phyloP scores from a whole-genome alignment of 2,797 vertebrate species.

The Brachyrhaphis roseni region DNA sequence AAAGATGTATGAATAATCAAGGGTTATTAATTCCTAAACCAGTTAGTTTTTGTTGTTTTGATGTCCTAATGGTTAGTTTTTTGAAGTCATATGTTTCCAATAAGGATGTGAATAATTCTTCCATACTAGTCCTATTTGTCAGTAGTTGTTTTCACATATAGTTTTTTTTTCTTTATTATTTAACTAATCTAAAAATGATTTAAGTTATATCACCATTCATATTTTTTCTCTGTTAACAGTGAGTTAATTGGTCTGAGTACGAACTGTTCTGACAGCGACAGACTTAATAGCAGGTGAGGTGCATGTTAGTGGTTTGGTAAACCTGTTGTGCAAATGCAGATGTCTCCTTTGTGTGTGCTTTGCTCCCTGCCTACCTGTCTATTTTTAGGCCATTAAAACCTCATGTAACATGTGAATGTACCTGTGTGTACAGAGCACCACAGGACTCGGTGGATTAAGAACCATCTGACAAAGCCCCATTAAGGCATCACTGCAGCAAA shows the following conservation, averaged over 20 bases:
- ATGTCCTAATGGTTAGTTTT: background rate
- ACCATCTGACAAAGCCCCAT: constrained; percentile 20
- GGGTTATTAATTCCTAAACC: background rate
- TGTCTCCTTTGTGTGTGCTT: constrained; percentile 23
- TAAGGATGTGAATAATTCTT: background rate
- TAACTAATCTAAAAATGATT: background rate
- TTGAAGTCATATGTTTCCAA: background rate
- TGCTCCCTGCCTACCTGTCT: background rate
- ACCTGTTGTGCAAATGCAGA: constrained; percentile 7
- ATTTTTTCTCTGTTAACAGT: constrained; percentile 41
- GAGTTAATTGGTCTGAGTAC: constrained; percentile 25
- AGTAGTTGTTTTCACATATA: background rate
- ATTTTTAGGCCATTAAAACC: constrained; percentile 20
- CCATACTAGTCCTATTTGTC: background rate
- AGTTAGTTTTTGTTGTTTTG: background rate
- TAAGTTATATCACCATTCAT: background rate
- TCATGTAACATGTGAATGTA: constrained; percentile 3
- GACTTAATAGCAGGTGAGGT: constrained; percentile 34
- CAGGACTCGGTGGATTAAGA: constrained; percentile 17
- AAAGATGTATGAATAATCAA: background rate
- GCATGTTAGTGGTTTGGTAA: constrained; percentile 28
- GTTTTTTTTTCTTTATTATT: background rate
- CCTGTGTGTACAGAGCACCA: constrained; percentile 5
- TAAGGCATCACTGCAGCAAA: constrained; percentile 39
- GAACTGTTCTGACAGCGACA: constrained; percentile 13